Base-by-base conservation (phyloP, 2,113 vertebrate species). In the Prolemur simus region DNA sequence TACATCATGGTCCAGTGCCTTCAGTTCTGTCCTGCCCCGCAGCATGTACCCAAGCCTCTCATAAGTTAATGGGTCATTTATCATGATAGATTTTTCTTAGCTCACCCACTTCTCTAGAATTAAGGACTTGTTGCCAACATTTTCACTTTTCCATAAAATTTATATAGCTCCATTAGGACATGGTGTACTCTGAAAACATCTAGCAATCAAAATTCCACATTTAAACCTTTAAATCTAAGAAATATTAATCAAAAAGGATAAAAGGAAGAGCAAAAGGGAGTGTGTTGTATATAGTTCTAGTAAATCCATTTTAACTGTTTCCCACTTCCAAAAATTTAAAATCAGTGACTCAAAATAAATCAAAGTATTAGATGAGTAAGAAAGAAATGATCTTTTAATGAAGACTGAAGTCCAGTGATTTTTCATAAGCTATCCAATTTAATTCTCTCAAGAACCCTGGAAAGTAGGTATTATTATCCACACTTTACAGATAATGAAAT, bases 11-110 rank as follows among this genome's bases (percentile, higher is more conserved):
- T 95, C 74, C 96, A 93, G 42, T 97, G 87, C 91, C 92, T 89
- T 95, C 69, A 39, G 87, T 45, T 20, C 11, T 92, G n/a, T 80
- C 86, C 89, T 98, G 91, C 96, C 97, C 96, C 87, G 93, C 42
- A 85, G 94, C 96, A 23, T 97, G 97, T 96, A 78, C 98, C 94
- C 81, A 64, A 97, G 58, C 27, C 85, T 86, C 47, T 27, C 88
- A 89, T 25, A 52, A 69, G 66, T 87, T 5, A 0, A 85, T 81
- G 20, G 29, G 27, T 96, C 91, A 93, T 96, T 97, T 73, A 68
- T 95, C 66, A 13, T 64, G 68, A 96, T 92, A 39, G 74, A 25
- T 73, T 93, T 94, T 95, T 87, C 92, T 97, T 94, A 96, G 20
- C 84, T 98, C 87, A 52, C 14, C 0, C 73, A 52, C 73, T 39